Evolutionary conservation across 2,113 vertebrate species (phyloP).

Genomic region (Eurystomus gularis): DNA sequence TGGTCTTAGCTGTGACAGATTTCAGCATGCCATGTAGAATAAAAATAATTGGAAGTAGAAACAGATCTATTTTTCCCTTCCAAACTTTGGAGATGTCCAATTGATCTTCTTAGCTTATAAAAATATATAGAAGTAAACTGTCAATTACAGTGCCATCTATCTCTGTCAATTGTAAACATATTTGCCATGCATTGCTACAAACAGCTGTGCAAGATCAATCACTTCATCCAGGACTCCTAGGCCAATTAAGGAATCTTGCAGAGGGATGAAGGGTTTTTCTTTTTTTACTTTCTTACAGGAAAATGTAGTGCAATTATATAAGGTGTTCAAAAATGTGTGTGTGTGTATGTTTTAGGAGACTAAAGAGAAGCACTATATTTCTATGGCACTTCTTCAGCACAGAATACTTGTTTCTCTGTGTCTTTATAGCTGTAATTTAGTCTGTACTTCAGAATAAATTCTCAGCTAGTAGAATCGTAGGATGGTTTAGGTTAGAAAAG

Average conservation of each 20-base stretch:
- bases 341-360: background rate
- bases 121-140: background rate
- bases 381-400: background rate
- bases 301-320: background rate
- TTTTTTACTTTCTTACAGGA: background rate
- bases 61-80: slow-evolving; percentile 12
- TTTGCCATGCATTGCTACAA: background rate
- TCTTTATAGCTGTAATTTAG: background rate
- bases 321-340: background rate
- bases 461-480: background rate
- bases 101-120: slow-evolving; percentile 1
- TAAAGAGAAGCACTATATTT: background rate
- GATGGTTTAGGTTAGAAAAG: background rate
- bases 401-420: background rate
- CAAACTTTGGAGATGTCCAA: background rate
- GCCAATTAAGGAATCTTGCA: slow-evolving; percentile 34
- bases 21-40: background rate
- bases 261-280: background rate
- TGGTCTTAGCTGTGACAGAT: slow-evolving; percentile 2
- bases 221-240: background rate
- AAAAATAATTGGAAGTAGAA: slow-evolving; percentile 48
- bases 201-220: slow-evolving; percentile 33
- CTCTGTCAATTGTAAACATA: slow-evolving; percentile 22
- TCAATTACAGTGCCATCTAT: slow-evolving; percentile 9
- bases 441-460: background rate